phyloP scores from a whole-genome alignment of 2,888 invertebrate genomes.

The Idaea straminata region DNA sequence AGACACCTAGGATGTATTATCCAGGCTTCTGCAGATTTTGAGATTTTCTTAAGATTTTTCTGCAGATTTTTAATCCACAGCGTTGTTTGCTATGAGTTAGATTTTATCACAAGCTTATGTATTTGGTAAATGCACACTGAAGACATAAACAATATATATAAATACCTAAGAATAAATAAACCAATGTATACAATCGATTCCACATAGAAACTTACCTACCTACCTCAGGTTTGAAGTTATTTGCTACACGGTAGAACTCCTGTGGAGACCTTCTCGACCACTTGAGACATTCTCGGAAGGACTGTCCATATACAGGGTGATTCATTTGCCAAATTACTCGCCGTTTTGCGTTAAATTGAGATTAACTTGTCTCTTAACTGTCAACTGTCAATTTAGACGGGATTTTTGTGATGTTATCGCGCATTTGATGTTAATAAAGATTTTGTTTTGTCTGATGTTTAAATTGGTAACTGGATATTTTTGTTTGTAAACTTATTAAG shows the following conservation, averaged over 20 bases:
- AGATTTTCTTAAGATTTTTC: too few species aligned
- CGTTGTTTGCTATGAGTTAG: too few species aligned
- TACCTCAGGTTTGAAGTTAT: conserved; percentile 31
- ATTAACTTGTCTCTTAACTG: background rate
- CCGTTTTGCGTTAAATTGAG: background rate
- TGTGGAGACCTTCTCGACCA: conserved; percentile 41
- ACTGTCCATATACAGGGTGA: conserved; percentile 37
- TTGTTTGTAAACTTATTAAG: background rate
- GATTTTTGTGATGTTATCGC: background rate
- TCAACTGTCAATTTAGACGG: conserved; percentile 1
- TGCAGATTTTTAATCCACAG: too few species aligned
- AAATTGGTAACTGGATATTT: background rate
- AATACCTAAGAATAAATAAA: too few species aligned
- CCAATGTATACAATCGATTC: background rate
- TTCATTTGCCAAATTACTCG: conserved; percentile 28
- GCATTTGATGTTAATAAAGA: background rate
- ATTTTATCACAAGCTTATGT: too few species aligned
- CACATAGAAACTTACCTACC: conserved; percentile 10
- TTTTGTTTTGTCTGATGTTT: background rate
- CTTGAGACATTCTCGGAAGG: conserved; percentile 54
- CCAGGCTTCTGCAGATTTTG: too few species aligned
- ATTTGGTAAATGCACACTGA: too few species aligned
- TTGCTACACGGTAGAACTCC: conserved; percentile 31
- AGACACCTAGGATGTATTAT: too few species aligned
- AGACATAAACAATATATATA: too few species aligned